Base-by-base conservation (phyloP, 2,797 vertebrate genomes). In the Darevskia nairensis region DNA sequence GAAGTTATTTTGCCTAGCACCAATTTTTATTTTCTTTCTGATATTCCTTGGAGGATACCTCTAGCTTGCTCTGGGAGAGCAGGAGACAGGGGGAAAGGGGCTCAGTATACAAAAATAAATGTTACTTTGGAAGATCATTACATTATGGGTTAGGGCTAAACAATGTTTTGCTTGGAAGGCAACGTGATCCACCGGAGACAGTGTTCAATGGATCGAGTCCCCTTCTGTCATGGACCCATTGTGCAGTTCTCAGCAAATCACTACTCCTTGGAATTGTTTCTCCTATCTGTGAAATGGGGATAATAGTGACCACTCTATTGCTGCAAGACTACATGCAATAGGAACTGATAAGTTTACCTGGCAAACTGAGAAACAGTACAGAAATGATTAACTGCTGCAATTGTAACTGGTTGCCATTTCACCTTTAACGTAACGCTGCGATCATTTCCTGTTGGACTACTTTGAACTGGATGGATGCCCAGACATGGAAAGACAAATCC, bases 381-480 rank as follows among this genome's bases (percentile, higher is more conserved):
- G 27, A 68, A 74, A 50, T 32, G 4, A 69, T 25, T 39, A 41
- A 23, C 11, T 32, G 2, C 29, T 0, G 6, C 1, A 0, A 4
- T 0, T 13, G 1, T 6, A n/a, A 29, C 3, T 23, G 1, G 6
- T 6, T 27, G 0, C 1, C 0, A 3, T 29, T 59, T 92, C 95
- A 99, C 98, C 98, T 98, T 95, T 39, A 97, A 88, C 75, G 96
- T 94, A 17, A 96, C 98, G 1, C 98, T 96, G 85, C 98, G 98
- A 89, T 97, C 98, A 35, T 97, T 95, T 84, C 95, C 96, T 2
- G 96, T 91, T 8, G 96, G 96, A 85, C 94, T 89, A 21, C 96
- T 97, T 75, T 99, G 99, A 69, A 99, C 96, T 2, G 99, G 98
- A 85, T 99, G 99, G 87, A 99, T 96, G 84, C 99, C 99, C 80